These are phyloP conservation scores for Pterois miles DNA, from an alignment of 2,797 vertebrate species.

Conservation along the genomic window DNA sequence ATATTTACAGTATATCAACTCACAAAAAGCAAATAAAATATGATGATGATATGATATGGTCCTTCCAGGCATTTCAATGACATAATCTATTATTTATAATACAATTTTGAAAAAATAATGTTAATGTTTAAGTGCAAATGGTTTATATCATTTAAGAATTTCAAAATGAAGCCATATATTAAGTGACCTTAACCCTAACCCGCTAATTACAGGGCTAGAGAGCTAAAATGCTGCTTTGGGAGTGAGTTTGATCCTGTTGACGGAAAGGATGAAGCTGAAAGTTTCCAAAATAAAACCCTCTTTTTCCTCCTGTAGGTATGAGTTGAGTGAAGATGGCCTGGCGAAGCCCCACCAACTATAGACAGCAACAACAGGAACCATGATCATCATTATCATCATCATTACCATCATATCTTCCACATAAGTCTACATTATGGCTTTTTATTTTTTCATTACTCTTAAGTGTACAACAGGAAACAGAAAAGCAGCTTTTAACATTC, in stretches of 20 bases:
- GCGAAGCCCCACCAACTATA: conserved; percentile 79
- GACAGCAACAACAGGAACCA: conserved; percentile 11
- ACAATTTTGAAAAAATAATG: too few relatives aligned
- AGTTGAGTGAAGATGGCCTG: conserved; percentile 91
- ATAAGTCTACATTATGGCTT: conserved; percentile 69
- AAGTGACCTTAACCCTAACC: too few relatives aligned
- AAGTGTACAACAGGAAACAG: conserved; percentile 48
- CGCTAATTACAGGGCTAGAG: too few relatives aligned
- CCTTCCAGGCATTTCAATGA: too few relatives aligned
- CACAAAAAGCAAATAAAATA: too few relatives aligned
- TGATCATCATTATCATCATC: conserved; percentile 31
- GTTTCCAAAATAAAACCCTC: conserved; percentile 10
- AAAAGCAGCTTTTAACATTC: conserved; percentile 69
- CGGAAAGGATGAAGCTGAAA: neutral
- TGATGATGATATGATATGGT: too few relatives aligned
- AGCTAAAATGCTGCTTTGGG: neutral
- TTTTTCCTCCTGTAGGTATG: conserved; percentile 84
- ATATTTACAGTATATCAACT: too few relatives aligned
- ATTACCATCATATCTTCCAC: conserved; percentile 12
- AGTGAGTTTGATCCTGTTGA: neutral
- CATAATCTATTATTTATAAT: too few relatives aligned
- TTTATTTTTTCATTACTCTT: conserved; percentile 70
- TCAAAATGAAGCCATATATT: too few relatives aligned
- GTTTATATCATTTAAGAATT: too few relatives aligned
- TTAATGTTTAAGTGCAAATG: too few relatives aligned